Base-by-base conservation (phyloP, 2,888 invertebrate species). In the Caradrina clavipalpis region DNA sequence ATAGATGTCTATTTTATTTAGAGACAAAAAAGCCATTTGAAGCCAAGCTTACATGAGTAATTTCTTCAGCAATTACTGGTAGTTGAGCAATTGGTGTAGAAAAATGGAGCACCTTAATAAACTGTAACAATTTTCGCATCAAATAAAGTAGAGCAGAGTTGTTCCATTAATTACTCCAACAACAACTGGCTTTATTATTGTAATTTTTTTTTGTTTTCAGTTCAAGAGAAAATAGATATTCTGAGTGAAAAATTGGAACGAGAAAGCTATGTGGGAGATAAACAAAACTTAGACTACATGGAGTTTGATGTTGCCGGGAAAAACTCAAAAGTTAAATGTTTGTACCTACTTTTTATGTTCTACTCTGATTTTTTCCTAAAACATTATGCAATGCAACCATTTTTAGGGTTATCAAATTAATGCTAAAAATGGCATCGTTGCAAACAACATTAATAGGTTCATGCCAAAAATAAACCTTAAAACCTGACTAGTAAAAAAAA, bases 151-250 rank as follows among this genome's bases (percentile, higher is more conserved):
- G 35, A 35, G 35, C 35, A 35, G 8, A 8, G 35, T 35, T 35
- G 35, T 45, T 39, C 13, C 13, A 39, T 39, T 11, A 45, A 45
- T 45, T 42, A 10, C 42, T 42, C 2, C 42, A 42, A 42, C 15
- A 5, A 42, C 15, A 4, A 42, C 42, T 42, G 15, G 4, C 8
- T 35, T 42, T 42, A n/a, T 31, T 60, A 8, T 19, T 53, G 4
- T 15, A 15, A 31, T 19, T 13, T 58, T 11, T 64, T 11, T 56
- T 62, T 64, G 50, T 26, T 86, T 87, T 45, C 90, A 99, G 98
- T 99, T 76, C 98, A 98, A 95, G 98, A 98, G 87, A 98, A 98
- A 92, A 97, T 99, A 71, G 98, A 98, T 76, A 96, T 97, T 57
- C 91, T 98, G 69, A 98, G 98, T 93, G 98, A 98, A 87, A 97